Evolutionary conservation across 2,113 vertebrate species (phyloP).

Genomic region (Silurus meridionalis): DNA sequence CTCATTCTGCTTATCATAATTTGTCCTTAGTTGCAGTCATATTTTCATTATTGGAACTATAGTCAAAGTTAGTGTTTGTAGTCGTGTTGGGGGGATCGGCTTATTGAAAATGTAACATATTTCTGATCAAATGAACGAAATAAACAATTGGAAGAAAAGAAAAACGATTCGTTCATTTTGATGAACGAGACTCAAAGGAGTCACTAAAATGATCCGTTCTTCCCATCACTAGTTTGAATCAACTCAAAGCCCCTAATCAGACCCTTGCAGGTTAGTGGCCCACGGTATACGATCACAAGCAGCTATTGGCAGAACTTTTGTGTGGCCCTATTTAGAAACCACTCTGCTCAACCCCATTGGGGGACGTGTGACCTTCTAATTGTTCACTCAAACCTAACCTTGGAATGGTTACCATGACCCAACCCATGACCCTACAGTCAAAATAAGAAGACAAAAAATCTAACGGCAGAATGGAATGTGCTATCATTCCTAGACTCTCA

Average conservation of each 20-base stretch:
- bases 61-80: no score
- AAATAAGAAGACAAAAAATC: slow-evolving; percentile 8
- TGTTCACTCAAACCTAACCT: neutral
- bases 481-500: neutral
- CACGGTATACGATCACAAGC: neutral
- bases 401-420: neutral
- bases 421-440: neutral
- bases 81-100: no score
- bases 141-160: no score
- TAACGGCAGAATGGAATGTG: neutral
- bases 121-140: no score
- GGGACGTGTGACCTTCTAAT: neutral
- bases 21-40: no score
- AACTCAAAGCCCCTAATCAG: neutral
- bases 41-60: no score
- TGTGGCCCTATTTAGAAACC: neutral
- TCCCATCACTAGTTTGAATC: neutral
- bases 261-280: neutral
- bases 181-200: no score
- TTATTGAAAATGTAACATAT: no score
- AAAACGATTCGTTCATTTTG: no score
- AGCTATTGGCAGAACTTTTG: neutral
- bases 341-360: neutral
- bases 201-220: no score
- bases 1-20: no score